Evolutionary conservation across 92 coral and sea anemone genomes (phyloP).

Genomic region (Porites cylindrica): DNA sequence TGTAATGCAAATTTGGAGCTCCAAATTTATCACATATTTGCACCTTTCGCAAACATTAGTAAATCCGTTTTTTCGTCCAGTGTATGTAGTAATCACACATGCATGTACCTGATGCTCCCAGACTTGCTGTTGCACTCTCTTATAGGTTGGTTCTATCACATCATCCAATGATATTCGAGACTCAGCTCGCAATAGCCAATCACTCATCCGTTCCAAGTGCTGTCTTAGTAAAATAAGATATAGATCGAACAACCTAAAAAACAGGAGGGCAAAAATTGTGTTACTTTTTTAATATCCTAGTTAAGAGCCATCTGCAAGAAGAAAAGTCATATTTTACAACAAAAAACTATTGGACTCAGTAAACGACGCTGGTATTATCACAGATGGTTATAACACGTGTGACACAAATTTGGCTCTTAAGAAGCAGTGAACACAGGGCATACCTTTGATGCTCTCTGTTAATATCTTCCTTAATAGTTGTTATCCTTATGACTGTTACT

Average conservation of each 20-base stretch:
- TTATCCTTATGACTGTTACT: constrained; percentile 57
- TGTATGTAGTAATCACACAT: background rate
- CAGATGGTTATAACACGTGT: background rate
- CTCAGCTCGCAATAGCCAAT: constrained; percentile 82
- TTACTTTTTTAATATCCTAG: too few relatives aligned
- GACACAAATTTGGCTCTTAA: too few relatives aligned
- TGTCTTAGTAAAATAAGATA: constrained; percentile 70
- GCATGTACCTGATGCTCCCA: constrained; percentile 60
- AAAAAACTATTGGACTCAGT: too few relatives aligned
- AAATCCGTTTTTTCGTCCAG: too few relatives aligned
- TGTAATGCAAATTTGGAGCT: too few relatives aligned
- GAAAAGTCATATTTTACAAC: too few relatives aligned
- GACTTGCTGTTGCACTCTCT: constrained; percentile 47
- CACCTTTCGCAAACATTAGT: too few relatives aligned
- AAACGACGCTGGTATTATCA: background rate
- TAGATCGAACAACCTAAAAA: constrained; percentile 62
- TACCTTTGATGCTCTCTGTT: constrained; percentile 72
- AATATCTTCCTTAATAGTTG: constrained; percentile 55
- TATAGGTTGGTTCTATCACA: constrained; percentile 54
- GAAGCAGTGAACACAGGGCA: background rate
- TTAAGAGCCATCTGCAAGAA: too few relatives aligned
- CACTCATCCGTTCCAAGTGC: constrained; percentile 71
- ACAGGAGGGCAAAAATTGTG: background rate
- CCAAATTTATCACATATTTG: too few relatives aligned
- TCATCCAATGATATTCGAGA: constrained; percentile 70